Conservation (phyloP, 2,888 invertebrate genomes). For the Invenusta paracnida region DNA sequence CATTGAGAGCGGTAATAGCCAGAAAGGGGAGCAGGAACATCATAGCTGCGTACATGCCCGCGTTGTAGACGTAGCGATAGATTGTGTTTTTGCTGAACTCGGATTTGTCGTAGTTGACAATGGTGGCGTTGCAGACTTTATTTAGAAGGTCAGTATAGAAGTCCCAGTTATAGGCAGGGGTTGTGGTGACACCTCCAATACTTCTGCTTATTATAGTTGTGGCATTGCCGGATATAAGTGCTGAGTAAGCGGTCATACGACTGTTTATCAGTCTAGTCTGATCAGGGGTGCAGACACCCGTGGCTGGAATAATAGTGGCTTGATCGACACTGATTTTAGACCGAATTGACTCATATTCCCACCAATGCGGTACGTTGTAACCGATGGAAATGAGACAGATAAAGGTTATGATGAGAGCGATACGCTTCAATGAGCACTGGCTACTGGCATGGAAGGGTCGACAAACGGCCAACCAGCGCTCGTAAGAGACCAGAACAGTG, state of each 20-base stretch:
- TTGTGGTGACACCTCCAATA: not conserved
- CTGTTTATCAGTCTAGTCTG: constrained; percentile 34
- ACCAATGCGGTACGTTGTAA: constrained; percentile 49
- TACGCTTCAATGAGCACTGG: constrained; percentile 37
- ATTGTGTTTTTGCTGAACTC: constrained; percentile 45
- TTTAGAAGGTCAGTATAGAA: not conserved
- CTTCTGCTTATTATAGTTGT: not conserved
- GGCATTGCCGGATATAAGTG: no score
- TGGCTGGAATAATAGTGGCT: not conserved
- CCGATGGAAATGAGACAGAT: constrained; percentile 36
- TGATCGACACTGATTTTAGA: not conserved
- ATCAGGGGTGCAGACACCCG: not conserved
- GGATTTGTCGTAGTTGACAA: constrained; percentile 44
- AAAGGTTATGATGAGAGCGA: constrained; percentile 45
- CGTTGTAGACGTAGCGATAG: constrained; percentile 48
- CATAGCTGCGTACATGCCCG: constrained; percentile 47
- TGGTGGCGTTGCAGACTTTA: constrained; percentile 34
- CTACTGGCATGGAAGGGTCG: constrained; percentile 48
- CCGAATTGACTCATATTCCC: constrained; percentile 46
- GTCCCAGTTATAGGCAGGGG: not conserved
- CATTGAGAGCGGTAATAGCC: constrained; percentile 48
- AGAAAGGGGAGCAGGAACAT: constrained; percentile 48
- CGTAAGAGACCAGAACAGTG: constrained; percentile 49
- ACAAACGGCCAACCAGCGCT: constrained; percentile 50
- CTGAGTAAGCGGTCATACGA: not conserved